Base-by-base conservation (phyloP, 23 tunicate genomes). In the Styela plicata region DNA sequence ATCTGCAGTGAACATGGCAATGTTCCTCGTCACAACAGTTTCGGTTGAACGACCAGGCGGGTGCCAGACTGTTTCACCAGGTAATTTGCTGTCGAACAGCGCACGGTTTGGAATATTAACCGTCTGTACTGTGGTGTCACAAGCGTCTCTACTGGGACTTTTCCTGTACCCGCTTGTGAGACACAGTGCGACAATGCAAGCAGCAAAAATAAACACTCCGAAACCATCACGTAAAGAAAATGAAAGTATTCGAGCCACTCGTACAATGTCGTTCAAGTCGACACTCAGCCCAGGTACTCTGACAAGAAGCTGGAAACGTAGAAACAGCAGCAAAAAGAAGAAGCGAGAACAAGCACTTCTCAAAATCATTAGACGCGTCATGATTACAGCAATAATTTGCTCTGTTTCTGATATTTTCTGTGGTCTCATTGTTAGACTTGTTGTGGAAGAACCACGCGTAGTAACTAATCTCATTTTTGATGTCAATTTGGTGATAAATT, bases 111-210 rank as follows among this genome's bases (percentile, higher is more conserved):
- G 76, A 32, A 85, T 90, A 33, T 76, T 90, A 32, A 85, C 96
- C 24, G 63, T 85, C 24, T 37, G 90, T 31, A 85, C 89, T 2
- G 88, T 90, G 37, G 82, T 70, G 31, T 74, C 89, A 10, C 96
- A 90, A 63, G 69, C 76, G 53, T 64, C 84, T 29, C 86, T 90
- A 65, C 69, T 90, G 21, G 69, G 73, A 17, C 64, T 90, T 26
- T 90, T 90, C 69, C 84, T 90, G 13, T 90, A 90, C 35, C 96
- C 96, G 13, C 74, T 90, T 64, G 21, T 90, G 63, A 85, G 79
- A 37, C 96, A 90, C 73, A 53, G 89, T 34, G 69, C 88, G 20
- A 36, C 82, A 63, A 70, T 89, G 88, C 79, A 83, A 64, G 64
- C 81, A 22, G 32, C 63, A 19, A 76, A 76, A 76, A 52, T 44